A percentile compares a stretch with the other conserved stretches of the same genome.
phyloP scores from a whole-genome alignment of 1,140 invertebrate genomes.

The Chrysoperla carnea region DNA sequence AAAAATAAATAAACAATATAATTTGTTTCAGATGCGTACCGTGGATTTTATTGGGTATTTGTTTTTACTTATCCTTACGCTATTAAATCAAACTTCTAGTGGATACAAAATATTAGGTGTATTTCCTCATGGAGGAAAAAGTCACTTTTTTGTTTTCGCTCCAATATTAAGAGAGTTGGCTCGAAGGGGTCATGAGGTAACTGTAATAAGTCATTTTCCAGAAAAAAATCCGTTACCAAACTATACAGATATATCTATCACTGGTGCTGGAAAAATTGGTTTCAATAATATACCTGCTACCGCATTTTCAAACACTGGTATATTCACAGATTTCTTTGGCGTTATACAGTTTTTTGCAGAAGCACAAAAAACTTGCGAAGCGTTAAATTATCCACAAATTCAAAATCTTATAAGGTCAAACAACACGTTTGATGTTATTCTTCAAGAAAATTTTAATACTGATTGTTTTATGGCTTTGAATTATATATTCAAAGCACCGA shows the following conservation, averaged over 20 bases:
- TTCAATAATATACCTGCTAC: slow-evolving; percentile 4
- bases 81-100: too few species aligned
- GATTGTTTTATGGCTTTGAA: slow-evolving; percentile 44
- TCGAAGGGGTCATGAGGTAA: slow-evolving; percentile 46
- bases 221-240: slow-evolving; percentile 27
- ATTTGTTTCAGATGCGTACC: too few species aligned
- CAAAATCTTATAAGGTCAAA: slow-evolving; percentile 26
- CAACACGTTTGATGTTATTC: slow-evolving; percentile 35
- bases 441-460: slow-evolving; percentile 46
- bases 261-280: slow-evolving; percentile 16
- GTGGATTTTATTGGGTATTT: too few species aligned
- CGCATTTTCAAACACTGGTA: not conserved
- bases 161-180: slow-evolving; percentile 43
- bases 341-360: not conserved
- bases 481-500: slow-evolving; percentile 38
- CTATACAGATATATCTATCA: slow-evolving; percentile 35
- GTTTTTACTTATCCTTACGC: too few species aligned
- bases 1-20: too few species aligned
- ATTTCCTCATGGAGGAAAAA: slow-evolving; percentile 48
- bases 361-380: slow-evolving; percentile 22
- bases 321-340: too few species aligned
- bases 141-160: slow-evolving; percentile 51
- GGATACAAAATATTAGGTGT: slow-evolving; percentile 34
- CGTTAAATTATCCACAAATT: slow-evolving; percentile 25
- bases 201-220: slow-evolving; percentile 47